Conservation (phyloP, 2,888 invertebrate genomes). For the Lamellibrachia satsuma region DNA sequence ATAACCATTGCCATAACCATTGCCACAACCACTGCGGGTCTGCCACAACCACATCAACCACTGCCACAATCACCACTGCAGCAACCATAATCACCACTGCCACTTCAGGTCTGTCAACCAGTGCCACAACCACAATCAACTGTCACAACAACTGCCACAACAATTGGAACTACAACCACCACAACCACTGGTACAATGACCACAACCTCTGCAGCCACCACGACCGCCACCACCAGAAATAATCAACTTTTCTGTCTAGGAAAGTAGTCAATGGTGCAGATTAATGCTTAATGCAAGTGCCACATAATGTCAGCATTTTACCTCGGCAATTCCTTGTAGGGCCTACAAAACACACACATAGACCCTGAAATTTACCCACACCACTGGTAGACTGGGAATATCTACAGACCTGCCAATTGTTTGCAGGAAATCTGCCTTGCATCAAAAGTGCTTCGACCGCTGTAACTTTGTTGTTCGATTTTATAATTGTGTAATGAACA, state of each 20-base stretch:
- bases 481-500: too few species aligned
- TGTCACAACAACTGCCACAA: not conserved
- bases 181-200: not conserved
- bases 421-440: too few species aligned
- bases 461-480: too few species aligned
- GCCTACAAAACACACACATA: conserved; percentile 30
- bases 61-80: not conserved
- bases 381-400: not conserved
- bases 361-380: not conserved
- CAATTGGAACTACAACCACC: not conserved
- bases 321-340: conserved; percentile 36
- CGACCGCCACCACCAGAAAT: not conserved
- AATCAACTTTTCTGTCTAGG: not conserved
- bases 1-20: not conserved
- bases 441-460: too few species aligned
- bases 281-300: conserved; percentile 10
- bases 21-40: too few species aligned
- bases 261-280: not conserved
- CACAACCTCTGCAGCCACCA: not conserved
- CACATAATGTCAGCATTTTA: conserved; percentile 21
- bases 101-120: not conserved
- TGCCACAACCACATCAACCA: not conserved
- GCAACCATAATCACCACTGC: not conserved
- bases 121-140: not conserved
- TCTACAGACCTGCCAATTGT: too few species aligned